Evolutionary conservation across 2,113 vertebrate genomes (phyloP).

Genomic region (Cyprinodon variegatus): DNA sequence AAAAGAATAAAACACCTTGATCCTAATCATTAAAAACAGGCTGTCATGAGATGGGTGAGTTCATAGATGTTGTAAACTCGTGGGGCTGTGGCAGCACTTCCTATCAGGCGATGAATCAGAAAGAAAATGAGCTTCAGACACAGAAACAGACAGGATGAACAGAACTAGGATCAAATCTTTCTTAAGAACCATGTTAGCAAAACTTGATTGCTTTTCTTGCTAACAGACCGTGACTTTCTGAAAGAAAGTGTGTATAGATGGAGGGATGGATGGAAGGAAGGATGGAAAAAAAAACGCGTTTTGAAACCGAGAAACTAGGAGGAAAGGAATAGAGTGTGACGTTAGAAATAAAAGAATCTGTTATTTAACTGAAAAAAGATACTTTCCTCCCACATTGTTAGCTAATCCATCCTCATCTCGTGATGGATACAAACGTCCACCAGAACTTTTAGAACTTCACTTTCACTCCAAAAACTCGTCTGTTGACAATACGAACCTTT

Average conservation of each 20-base stretch:
- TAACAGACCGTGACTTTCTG: too few species aligned
- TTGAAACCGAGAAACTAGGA: too few species aligned
- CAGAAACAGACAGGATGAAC: not conserved
- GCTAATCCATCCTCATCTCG: conserved; percentile 32
- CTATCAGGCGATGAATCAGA: not conserved
- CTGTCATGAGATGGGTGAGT: not conserved
- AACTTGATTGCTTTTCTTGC: too few species aligned
- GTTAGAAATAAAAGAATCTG: not conserved
- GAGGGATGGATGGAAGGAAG: too few species aligned
- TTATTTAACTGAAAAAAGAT: not conserved
- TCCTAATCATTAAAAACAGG: not conserved
- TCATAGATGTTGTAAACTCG: not conserved
- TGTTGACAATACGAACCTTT: conserved; percentile 81
- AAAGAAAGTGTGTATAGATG: too few species aligned
- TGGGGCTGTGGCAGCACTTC: not conserved
- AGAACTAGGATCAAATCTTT: not conserved
- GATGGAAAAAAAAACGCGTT: too few species aligned
- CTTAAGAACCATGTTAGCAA: too few species aligned
- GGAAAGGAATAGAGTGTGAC: not conserved
- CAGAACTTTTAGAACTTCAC: not conserved
- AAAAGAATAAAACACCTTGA: not conserved
- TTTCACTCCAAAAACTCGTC: not conserved
- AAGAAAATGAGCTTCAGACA: not conserved
- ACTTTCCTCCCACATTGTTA: not conserved
- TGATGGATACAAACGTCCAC: not conserved